Percentiles rank a stretch among this genome's conserved stretches.
Evolutionary conservation across 1,140 invertebrate genomes (phyloP).

Genomic region (Dreissena rostriformis): DNA sequence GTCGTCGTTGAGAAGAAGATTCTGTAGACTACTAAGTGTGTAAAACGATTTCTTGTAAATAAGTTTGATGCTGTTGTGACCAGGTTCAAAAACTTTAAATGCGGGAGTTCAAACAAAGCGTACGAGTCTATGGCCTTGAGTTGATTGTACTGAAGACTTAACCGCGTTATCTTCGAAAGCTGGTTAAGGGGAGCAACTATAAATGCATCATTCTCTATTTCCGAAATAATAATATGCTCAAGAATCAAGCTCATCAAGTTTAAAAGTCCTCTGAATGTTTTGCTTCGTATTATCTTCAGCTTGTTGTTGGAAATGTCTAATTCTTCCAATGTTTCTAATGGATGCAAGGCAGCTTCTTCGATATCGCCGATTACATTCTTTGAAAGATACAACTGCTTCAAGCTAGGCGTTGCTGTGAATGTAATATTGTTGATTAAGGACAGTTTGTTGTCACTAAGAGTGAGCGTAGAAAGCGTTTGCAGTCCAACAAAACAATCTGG

Average conservation of each 20-base stretch:
- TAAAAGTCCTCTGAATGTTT: conserved; percentile 59
- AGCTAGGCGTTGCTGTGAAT: conserved; percentile 26
- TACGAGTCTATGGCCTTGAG: conserved; percentile 40
- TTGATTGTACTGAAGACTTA: conserved; percentile 60
- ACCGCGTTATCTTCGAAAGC: conserved; percentile 62
- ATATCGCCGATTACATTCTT: conserved; percentile 57
- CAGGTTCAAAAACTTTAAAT: conserved; percentile 63
- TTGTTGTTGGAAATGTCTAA: conserved; percentile 61
- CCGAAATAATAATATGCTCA: conserved; percentile 56
- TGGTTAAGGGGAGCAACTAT: conserved; percentile 58
- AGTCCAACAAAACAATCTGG: conserved; percentile 49
- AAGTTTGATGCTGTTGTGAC: conserved; percentile 53
- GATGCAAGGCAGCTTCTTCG: conserved; percentile 35
- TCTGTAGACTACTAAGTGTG: conserved; percentile 30
- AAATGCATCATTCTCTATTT: conserved; percentile 62
- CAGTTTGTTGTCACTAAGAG: conserved; percentile 52
- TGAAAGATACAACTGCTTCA: conserved; percentile 51
- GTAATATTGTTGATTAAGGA: conserved; percentile 49
- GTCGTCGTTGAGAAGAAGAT: conserved; percentile 56
- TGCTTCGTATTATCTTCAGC: conserved; percentile 49
- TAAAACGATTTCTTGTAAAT: conserved; percentile 58
- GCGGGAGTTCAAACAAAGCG: conserved; percentile 58
- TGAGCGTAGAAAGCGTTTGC: conserved; percentile 34
- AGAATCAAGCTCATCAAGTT: conserved; percentile 56
- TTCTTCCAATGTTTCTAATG: conserved; percentile 36